Evolutionary conservation across 2,113 vertebrate species (phyloP).

Genomic region (Oncorhynchus masou): DNA sequence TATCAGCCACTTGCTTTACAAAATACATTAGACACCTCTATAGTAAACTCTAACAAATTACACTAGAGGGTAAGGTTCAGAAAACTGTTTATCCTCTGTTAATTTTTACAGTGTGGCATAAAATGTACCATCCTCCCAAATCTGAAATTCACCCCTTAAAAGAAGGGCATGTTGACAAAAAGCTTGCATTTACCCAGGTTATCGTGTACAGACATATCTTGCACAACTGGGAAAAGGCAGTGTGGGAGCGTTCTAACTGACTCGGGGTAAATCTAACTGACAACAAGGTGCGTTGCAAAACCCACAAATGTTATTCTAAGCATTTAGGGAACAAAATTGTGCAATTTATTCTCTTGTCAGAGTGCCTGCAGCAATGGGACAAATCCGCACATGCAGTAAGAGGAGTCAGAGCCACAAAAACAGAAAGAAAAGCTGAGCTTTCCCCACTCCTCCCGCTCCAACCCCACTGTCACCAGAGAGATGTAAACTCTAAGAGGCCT

Average conservation of each 20-base stretch:
- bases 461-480: not conserved
- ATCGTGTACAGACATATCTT: not conserved
- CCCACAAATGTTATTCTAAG: not conserved
- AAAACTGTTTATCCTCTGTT: not conserved
- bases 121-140: not conserved
- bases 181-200: not conserved
- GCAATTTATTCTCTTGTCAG: not conserved
- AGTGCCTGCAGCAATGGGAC: not conserved
- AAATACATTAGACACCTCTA: not conserved
- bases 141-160: not conserved
- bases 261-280: not conserved
- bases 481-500: constrained; percentile 29
- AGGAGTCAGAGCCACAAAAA: not conserved
- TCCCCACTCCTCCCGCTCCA: not conserved
- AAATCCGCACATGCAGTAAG: not conserved
- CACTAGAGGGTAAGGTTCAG: not conserved
- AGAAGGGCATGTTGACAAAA: constrained; percentile 6
- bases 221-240: constrained; percentile 1
- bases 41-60: not conserved
- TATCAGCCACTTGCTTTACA: not conserved
- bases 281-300: not conserved
- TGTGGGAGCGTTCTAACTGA: not conserved
- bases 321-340: not conserved
- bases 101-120: not conserved
- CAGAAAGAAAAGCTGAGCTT: not conserved